Percentiles rank a stretch among this genome's conserved stretches.
Evolutionary conservation across 2,113 vertebrate species (phyloP).

Genomic region (Bettongia penicillata): DNA sequence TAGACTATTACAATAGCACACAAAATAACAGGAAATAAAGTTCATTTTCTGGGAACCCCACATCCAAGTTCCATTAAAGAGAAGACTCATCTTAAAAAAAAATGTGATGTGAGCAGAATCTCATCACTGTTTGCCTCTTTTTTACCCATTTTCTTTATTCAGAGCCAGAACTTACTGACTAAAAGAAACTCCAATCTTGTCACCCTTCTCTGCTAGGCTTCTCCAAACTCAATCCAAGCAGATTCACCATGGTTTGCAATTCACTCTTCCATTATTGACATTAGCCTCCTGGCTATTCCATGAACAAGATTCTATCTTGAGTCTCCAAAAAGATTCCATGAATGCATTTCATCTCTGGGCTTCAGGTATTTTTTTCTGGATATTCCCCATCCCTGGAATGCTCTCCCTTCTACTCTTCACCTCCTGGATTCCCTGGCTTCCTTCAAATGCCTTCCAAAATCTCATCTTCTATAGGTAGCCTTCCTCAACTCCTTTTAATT

Average conservation of each 20-base stretch:
- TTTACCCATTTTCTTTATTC: not conserved
- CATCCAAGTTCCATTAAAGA: not conserved
- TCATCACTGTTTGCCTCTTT: not conserved
- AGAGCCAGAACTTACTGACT: not conserved
- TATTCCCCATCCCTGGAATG: not conserved
- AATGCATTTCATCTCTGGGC: not conserved
- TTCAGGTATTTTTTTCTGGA: not conserved
- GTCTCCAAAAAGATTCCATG: not conserved
- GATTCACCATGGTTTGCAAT: not conserved
- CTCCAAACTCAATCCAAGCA: not conserved
- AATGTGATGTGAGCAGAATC: not conserved
- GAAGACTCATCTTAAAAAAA: not conserved
- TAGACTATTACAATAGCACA: not conserved
- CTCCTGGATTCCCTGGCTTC: too few species aligned
- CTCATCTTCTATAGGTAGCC: too few species aligned
- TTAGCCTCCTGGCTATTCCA: not conserved
- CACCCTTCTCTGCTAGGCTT: not conserved
- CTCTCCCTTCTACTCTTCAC: not conserved
- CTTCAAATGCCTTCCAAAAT: too few species aligned
- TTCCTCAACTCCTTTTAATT: too few species aligned
- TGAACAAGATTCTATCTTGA: not conserved
- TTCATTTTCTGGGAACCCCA: not conserved
- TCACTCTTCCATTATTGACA: not conserved
- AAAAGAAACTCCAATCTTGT: not conserved
- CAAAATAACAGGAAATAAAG: not conserved